Base-by-base conservation (phyloP, 2,113 vertebrate genomes). In the Toxotes chatareus region DNA sequence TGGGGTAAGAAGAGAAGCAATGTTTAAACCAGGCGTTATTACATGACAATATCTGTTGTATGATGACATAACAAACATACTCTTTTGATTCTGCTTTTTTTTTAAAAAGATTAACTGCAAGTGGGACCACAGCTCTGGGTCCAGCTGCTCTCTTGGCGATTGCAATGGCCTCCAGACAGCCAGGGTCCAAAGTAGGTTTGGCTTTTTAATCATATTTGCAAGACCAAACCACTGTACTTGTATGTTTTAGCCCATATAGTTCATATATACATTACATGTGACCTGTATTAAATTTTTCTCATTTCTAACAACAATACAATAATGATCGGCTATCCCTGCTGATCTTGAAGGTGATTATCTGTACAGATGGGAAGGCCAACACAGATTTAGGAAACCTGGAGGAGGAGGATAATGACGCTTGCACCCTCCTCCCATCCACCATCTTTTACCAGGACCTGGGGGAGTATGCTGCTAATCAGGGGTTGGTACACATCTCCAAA, bases 341-440 rank as follows among this genome's bases (percentile, higher is more conserved):
- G 85, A 82, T 88, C 40, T 61, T 38, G 1, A 90, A 96, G 95
- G 95, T 96, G 61, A 94, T 96, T 64, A 92, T 96, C 80, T 95
- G 95, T 80, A 96, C 95, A 65, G 95, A 95, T 16, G 95, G 95
- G 55, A 95, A 93, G 85, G 95, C 95, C 51, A 96, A 95, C 89
- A 92, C 94, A 19, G 89, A 87, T 3, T 66, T 96, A 57, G 95
- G 95, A 17, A 93, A 94, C 67, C 89, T 96, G 46, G 92, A 95
- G 40, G 87, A 81, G 46, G 92, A 94, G 55, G 94, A 94, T 44
- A 67, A 51, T 5, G 92, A 94, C 9, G 76, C 88, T 72, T 80
- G 69, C 8, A 83, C 88, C 1, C 91, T 91, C 13, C 78, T 94
- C 32, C 91, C 94, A 6, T 95, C 95, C 77, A 91, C 89, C 56